Evolutionary conservation across 2,113 vertebrate genomes (phyloP).

Genomic region (Dermatemys mawii): DNA sequence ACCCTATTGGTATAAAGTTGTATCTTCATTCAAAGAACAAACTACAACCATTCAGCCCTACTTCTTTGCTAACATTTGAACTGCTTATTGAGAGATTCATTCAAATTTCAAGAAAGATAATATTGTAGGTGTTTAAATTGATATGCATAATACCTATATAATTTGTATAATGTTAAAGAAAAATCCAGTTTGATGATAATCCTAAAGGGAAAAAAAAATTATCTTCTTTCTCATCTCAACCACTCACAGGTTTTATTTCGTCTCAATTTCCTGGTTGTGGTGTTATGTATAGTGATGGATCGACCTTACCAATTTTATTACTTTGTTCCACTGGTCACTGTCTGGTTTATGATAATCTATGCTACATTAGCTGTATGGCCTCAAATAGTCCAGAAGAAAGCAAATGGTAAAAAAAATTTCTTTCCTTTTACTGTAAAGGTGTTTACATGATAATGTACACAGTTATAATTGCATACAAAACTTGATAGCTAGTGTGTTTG

Average conservation of each 20-base stretch:
- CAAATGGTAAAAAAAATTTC: conserved; percentile 82
- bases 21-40: not conserved
- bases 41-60: not conserved
- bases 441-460: not conserved
- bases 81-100: not conserved
- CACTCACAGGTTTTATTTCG: conserved; percentile 92
- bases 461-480: not conserved
- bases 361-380: conserved; percentile 91
- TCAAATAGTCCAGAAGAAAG: conserved; percentile 94
- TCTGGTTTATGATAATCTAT: conserved; percentile 97
- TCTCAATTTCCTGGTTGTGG: conserved; percentile 96
- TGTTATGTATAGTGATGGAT: conserved; percentile 97
- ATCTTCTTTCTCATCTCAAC: not conserved
- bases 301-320: conserved; percentile 98
- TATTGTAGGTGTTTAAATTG: not conserved
- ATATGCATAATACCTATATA: not conserved
- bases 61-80: not conserved
- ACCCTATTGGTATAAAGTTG: not conserved
- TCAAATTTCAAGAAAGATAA: accelerated
- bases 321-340: conserved; percentile 96
- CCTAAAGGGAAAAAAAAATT: conserved; percentile 22
- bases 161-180: not conserved
- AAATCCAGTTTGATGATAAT: not conserved
- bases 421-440: not conserved
- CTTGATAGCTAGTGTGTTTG: not conserved